Conservation (phyloP, 2,797 vertebrate genomes). For the Chaunax sp. region DNA sequence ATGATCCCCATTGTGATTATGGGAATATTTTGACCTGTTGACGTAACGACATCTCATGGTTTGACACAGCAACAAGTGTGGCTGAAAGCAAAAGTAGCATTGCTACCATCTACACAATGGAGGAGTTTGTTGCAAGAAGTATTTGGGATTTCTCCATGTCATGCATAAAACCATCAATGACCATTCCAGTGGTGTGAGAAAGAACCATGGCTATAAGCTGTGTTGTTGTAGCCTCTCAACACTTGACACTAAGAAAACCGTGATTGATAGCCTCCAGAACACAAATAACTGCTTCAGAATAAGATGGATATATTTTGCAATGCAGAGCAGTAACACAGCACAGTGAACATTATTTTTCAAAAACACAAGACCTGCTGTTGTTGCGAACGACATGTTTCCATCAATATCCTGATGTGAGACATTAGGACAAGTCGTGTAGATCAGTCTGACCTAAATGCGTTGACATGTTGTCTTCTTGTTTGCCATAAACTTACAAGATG, state of each 20-base stretch:
- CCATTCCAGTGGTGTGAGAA: not conserved
- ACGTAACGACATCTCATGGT: too few species aligned
- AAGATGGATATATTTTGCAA: not conserved
- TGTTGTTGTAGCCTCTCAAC: not conserved
- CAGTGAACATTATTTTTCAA: not conserved
- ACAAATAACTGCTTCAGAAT: not conserved
- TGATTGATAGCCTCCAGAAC: not conserved
- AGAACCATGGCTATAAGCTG: not conserved
- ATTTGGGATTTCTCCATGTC: not conserved
- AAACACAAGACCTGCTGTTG: not conserved
- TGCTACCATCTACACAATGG: too few species aligned
- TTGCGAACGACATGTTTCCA: not conserved
- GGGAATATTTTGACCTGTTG: too few species aligned
- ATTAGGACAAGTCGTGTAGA: not conserved
- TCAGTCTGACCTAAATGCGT: not conserved
- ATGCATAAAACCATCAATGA: not conserved
- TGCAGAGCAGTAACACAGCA: not conserved
- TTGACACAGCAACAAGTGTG: too few species aligned
- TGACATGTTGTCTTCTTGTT: not conserved
- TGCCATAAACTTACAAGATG: slow-evolving; percentile 9
- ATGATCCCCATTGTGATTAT: too few species aligned
- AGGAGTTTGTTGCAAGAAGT: too few species aligned
- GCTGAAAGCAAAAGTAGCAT: too few species aligned
- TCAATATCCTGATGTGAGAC: not conserved
- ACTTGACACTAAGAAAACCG: too few species aligned